phyloP scores from a whole-genome alignment of 1,140 invertebrate species.

The Matsumurasca onukii region DNA sequence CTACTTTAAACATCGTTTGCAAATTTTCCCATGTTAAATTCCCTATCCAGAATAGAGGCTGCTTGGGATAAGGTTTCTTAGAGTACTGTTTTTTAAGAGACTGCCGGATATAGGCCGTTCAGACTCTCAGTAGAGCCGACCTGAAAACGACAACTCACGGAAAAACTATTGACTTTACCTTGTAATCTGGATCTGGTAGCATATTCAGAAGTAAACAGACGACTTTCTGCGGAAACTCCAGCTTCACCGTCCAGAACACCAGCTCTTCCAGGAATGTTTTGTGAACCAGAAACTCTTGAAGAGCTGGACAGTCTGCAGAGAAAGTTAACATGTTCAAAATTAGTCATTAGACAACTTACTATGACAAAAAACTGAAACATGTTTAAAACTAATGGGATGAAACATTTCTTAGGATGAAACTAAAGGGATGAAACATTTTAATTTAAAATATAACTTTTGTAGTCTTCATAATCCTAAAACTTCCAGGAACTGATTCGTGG shows the following conservation, averaged over 20 bases:
- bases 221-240: slow-evolving; percentile 95
- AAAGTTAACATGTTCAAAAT: slow-evolving; percentile 32
- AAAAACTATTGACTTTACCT: too few relatives aligned
- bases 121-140: too few relatives aligned
- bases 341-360: not conserved
- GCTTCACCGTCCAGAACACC: slow-evolving; percentile 97
- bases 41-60: too few relatives aligned
- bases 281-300: slow-evolving; percentile 78
- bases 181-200: slow-evolving; percentile 93
- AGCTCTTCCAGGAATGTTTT: slow-evolving; percentile 91
- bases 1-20: too few relatives aligned
- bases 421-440: not conserved
- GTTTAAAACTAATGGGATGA: not conserved
- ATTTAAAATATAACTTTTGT: too few relatives aligned
- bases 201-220: slow-evolving; percentile 95
- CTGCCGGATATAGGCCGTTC: too few relatives aligned
- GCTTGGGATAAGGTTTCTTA: too few relatives aligned
- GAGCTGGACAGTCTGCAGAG: slow-evolving; percentile 70
- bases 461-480: too few relatives aligned
- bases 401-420: not conserved
- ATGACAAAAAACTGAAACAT: slow-evolving; percentile 25
- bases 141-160: too few relatives aligned
- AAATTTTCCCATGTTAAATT: too few relatives aligned
- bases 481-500: too few relatives aligned
- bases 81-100: too few relatives aligned